Evolutionary conservation across 2,113 vertebrate species (phyloP).

Genomic region (Puntigrus tetrazona): DNA sequence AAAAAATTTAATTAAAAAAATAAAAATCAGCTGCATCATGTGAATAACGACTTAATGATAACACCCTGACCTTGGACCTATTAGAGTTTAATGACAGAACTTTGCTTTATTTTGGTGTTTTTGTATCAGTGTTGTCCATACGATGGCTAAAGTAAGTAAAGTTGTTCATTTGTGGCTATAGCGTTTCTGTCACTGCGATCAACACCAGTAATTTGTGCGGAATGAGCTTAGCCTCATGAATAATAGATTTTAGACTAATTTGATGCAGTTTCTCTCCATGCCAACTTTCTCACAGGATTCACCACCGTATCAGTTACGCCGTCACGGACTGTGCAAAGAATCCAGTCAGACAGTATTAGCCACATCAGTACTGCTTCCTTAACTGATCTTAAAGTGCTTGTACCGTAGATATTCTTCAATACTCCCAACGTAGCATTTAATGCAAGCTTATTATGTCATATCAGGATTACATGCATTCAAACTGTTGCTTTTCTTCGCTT

Average conservation of each 20-base stretch:
- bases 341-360: not conserved
- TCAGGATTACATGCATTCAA: not conserved
- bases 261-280: not conserved
- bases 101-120: not conserved
- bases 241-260: not conserved
- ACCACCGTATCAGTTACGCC: not conserved
- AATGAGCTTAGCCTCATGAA: not conserved
- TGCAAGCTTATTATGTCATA: not conserved
- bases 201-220: not conserved
- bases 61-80: not conserved
- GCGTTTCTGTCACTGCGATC: not conserved
- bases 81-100: not conserved
- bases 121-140: not conserved
- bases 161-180: not conserved
- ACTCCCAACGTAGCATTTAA: not conserved
- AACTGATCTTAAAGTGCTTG: not conserved
- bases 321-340: not conserved
- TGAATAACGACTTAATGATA: no score
- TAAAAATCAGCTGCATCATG: not conserved
- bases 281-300: not conserved
- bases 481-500: constrained; percentile 21
- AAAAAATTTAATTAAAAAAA: no score
- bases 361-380: not conserved
- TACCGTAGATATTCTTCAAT: not conserved
- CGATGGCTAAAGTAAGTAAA: not conserved